phyloP scores from a whole-genome alignment of 2,888 invertebrate species.

The Geophilus truncorum region DNA sequence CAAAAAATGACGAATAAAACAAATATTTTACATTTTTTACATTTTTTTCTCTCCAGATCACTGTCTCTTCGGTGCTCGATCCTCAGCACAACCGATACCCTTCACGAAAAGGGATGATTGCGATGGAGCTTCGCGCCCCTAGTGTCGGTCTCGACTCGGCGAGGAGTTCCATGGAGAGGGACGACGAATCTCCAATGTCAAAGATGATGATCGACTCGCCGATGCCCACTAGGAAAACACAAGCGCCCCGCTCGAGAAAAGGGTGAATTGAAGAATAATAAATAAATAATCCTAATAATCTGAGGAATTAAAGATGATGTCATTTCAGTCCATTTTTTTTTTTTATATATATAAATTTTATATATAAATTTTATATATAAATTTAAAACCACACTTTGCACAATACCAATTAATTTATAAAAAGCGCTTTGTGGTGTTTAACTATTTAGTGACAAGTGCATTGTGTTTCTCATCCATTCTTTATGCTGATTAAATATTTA shows the following conservation, averaged over 20 bases:
- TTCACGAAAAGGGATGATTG: constrained; percentile 17
- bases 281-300: not conserved
- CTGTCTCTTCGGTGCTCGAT: not conserved
- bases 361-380: too few species aligned
- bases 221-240: not conserved
- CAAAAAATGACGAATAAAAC: not conserved
- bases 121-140: not conserved
- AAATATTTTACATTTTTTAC: not conserved
- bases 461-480: too few species aligned
- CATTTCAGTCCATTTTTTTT: too few species aligned
- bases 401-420: too few species aligned
- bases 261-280: not conserved
- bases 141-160: not conserved
- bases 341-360: too few species aligned
- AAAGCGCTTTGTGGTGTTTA: too few species aligned
- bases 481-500: not conserved
- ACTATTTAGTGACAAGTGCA: too few species aligned
- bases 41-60: not conserved
- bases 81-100: not conserved
- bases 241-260: not conserved
- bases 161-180: constrained; percentile 1
- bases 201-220: constrained; percentile 6
- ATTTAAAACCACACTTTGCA: too few species aligned
- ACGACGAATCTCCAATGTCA: not conserved
- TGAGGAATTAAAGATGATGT: not conserved